Conservation (phyloP, 2,888 invertebrate genomes). For the Liopterus haemorrhoidalis region DNA sequence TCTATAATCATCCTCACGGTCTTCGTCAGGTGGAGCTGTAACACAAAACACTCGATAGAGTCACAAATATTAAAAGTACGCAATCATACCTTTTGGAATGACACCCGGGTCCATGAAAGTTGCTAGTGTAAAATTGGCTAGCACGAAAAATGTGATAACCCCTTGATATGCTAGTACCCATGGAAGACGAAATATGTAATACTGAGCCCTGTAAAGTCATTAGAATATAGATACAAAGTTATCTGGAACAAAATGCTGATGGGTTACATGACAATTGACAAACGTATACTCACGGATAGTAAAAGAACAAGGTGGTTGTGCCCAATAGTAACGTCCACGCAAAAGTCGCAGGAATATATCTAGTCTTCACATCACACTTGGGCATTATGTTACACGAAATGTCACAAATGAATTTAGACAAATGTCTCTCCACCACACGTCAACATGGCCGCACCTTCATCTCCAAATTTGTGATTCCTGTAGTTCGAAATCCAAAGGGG, state of each 20-base stretch:
- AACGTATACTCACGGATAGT: slow-evolving; percentile 85
- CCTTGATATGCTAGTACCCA: slow-evolving; percentile 92
- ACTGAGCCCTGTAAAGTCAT: slow-evolving; percentile 89
- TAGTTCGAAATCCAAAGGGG: too few relatives aligned
- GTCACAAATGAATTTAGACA: slow-evolving; percentile 29
- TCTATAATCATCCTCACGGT: slow-evolving; percentile 93
- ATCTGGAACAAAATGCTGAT: slow-evolving; percentile 12
- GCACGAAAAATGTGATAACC: slow-evolving; percentile 91
- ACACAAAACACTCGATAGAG: slow-evolving; percentile 19
- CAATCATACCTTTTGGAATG: slow-evolving; percentile 83
- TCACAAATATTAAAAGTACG: background rate
- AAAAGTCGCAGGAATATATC: slow-evolving; percentile 96
- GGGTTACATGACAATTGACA: slow-evolving; percentile 23
- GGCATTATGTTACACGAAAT: slow-evolving; percentile 61
- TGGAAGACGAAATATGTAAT: slow-evolving; percentile 73
- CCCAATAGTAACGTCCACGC: slow-evolving; percentile 94
- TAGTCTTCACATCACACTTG: slow-evolving; percentile 94
- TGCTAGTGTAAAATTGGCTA: slow-evolving; percentile 97
- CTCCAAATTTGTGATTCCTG: slow-evolving; percentile 15
- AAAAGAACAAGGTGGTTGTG: slow-evolving; percentile 92
- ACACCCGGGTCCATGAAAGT: slow-evolving; percentile 99
- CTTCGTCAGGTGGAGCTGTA: slow-evolving; percentile 91
- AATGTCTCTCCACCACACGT: slow-evolving; percentile 47
- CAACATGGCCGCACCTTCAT: slow-evolving; percentile 59
- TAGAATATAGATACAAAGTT: slow-evolving; percentile 39